Evolutionary conservation across 2,888 invertebrate genomes (phyloP).

Genomic region (Ariolimax columbianus): DNA sequence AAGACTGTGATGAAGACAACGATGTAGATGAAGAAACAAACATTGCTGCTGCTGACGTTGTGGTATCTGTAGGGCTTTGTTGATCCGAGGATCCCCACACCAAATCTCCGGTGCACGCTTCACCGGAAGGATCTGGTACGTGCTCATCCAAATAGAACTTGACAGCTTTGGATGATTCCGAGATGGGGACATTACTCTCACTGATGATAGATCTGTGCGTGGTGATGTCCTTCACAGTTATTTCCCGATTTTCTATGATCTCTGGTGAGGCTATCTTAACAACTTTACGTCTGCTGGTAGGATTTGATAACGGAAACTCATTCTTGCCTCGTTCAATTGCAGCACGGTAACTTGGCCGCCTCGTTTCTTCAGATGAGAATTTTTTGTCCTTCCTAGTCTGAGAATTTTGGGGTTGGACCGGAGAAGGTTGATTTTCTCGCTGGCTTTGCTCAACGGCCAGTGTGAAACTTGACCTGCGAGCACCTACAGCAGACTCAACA

Average conservation of each 20-base stretch:
- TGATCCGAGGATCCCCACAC: background rate
- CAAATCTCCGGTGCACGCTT: background rate
- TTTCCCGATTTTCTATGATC: background rate
- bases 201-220: background rate
- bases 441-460: conserved; percentile 63
- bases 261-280: conserved; percentile 29
- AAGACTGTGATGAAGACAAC: background rate
- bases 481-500: background rate
- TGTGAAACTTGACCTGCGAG: conserved; percentile 55
- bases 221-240: background rate
- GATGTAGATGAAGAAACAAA: background rate
- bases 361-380: conserved; percentile 40
- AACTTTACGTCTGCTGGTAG: background rate
- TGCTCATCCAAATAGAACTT: conserved; percentile 43
- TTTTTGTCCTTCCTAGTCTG: conserved; percentile 7
- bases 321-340: conserved; percentile 47
- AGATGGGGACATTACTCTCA: background rate
- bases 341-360: conserved; percentile 52
- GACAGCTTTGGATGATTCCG: conserved; percentile 26
- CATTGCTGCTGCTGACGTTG: background rate
- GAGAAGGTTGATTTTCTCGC: background rate
- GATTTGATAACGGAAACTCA: background rate
- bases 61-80: background rate
- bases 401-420: background rate
- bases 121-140: background rate